Evolutionary conservation across 2,113 vertebrate species (phyloP).

Genomic region (Origma solitaria): DNA sequence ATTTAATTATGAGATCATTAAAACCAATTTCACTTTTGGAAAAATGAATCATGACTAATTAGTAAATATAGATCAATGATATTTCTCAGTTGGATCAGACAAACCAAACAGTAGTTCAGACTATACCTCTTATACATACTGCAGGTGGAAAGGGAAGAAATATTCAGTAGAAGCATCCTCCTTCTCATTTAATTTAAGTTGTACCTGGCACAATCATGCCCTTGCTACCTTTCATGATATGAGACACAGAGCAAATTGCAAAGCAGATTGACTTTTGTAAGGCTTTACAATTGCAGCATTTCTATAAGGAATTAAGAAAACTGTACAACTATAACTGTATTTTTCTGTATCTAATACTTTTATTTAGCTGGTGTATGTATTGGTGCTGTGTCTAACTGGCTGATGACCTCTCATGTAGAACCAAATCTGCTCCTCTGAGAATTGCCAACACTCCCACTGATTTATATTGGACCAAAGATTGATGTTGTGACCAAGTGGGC

Average conservation of each 20-base stretch:
- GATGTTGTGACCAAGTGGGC: neutral
- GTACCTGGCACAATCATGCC: neutral
- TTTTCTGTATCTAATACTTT: neutral
- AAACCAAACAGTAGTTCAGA: neutral
- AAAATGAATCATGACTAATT: neutral
- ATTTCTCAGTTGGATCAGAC: neutral
- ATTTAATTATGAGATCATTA: neutral
- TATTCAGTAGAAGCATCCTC: neutral
- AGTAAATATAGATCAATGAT: neutral
- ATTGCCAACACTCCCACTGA: neutral
- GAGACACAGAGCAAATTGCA: neutral
- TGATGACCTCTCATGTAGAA: neutral
- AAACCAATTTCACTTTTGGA: neutral
- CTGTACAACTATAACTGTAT: neutral
- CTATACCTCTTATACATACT: neutral
- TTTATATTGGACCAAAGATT: neutral
- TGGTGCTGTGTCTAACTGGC: neutral
- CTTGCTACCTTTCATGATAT: neutral
- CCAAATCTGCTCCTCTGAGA: neutral
- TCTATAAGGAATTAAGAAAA: neutral
- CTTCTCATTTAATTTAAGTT: neutral
- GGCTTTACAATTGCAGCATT: neutral
- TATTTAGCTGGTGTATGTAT: neutral
- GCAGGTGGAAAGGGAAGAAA: neutral
- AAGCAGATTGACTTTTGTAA: neutral